These are phyloP conservation scores for Datnioides undecimradiatus DNA, from an alignment of 2,113 vertebrate species.

Conservation along the genomic window DNA sequence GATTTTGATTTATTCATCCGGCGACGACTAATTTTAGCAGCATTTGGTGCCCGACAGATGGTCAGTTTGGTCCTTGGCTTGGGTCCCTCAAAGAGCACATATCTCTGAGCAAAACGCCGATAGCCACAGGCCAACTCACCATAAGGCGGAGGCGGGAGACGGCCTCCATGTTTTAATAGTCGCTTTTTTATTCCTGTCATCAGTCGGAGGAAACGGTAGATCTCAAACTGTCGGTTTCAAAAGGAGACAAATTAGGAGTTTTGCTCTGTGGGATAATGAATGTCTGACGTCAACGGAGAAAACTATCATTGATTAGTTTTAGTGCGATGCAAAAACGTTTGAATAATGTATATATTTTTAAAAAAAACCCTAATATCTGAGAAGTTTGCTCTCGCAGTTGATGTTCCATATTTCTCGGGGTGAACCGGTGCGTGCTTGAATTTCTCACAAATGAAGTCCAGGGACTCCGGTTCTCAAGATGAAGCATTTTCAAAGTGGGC, in stretches of 20 bases:
- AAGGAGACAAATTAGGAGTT: background rate
- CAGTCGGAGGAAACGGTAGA: background rate
- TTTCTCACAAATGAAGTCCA: background rate
- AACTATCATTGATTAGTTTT: background rate
- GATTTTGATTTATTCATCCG: conserved; percentile 1
- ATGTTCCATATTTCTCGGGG: too few relatives aligned
- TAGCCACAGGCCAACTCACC: background rate
- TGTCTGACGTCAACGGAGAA: too few relatives aligned
- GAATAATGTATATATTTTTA: background rate
- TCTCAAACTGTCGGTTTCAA: background rate
- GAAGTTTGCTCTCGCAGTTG: too few relatives aligned
- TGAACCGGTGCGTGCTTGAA: background rate
- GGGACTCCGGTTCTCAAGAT: background rate
- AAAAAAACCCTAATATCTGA: too few relatives aligned
- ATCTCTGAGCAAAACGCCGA: background rate
- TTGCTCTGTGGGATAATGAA: background rate
- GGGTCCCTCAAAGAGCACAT: conserved; percentile 3
- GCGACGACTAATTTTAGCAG: background rate
- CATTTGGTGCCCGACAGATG: conserved; percentile 41
- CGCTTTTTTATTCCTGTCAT: background rate
- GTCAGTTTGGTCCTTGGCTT: conserved; percentile 14
- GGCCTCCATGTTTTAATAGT: background rate
- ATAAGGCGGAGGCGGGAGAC: background rate
- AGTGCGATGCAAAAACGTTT: background rate
- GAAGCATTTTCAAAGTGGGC: background rate